Conservation (phyloP, 2,888 invertebrate genomes). For the Andrena chrysosceles region DNA sequence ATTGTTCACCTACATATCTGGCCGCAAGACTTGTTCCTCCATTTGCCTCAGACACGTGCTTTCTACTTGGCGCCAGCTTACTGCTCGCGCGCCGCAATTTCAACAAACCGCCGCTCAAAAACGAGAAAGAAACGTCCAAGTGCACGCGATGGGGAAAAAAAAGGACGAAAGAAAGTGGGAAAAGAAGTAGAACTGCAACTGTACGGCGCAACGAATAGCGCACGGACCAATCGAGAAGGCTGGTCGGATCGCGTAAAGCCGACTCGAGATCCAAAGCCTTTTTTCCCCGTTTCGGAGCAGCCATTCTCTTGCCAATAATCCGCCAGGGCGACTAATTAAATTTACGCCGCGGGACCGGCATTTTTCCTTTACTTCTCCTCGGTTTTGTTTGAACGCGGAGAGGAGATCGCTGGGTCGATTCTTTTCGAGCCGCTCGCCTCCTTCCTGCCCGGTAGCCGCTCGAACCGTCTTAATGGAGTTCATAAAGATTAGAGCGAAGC, state of each 20-base stretch:
- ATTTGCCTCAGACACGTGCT: constrained; percentile 61
- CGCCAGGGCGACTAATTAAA: constrained; percentile 28
- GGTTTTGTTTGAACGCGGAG: not conserved
- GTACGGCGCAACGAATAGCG: not conserved
- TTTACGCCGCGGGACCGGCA: constrained; percentile 12
- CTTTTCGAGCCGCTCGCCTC: constrained; percentile 20
- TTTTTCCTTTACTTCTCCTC: not conserved
- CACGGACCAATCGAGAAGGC: constrained; percentile 10
- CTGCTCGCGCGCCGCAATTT: constrained; percentile 34
- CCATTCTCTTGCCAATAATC: constrained; percentile 33
- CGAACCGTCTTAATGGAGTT: constrained; percentile 78
- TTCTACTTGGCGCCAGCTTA: constrained; percentile 59
- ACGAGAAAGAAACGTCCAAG: constrained; percentile 29
- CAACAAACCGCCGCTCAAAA: constrained; percentile 36
- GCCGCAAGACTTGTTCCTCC: constrained; percentile 46
- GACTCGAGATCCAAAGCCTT: not conserved
- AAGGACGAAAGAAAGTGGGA: not conserved
- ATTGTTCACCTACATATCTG: constrained; percentile 62
- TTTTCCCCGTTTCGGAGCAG: not conserved
- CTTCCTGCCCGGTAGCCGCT: constrained; percentile 66
- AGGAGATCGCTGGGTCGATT: constrained; percentile 4
- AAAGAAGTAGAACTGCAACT: not conserved
- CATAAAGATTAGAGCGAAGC: constrained; percentile 78
- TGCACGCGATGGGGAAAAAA: not conserved
- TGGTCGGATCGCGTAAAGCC: constrained; percentile 2